Conservation (phyloP, 2,113 vertebrate species). For the Leptobrachium ailaonicum region DNA sequence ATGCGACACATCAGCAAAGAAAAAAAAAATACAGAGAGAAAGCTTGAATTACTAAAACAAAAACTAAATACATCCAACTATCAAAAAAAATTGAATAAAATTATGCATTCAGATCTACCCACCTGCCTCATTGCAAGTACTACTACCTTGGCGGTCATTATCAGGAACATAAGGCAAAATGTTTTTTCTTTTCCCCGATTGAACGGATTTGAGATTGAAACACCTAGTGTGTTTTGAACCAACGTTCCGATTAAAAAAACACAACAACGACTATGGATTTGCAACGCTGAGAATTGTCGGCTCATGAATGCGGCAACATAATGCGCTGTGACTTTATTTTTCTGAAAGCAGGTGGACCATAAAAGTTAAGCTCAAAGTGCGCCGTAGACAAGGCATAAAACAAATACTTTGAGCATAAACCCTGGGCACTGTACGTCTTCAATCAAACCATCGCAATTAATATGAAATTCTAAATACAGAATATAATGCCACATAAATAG, state of each 20-base stretch:
- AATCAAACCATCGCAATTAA: slow-evolving; percentile 75
- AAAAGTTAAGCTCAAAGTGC: slow-evolving; percentile 52
- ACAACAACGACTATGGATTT: slow-evolving; percentile 16
- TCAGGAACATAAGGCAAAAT: background rate
- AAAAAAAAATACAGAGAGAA: no score
- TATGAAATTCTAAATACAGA: slow-evolving; percentile 82
- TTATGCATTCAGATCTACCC: no score
- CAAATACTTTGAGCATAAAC: slow-evolving; percentile 66
- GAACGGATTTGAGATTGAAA: background rate
- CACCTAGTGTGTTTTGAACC: slow-evolving; percentile 1
- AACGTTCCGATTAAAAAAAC: slow-evolving; percentile 12
- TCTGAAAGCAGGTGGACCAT: slow-evolving; percentile 49
- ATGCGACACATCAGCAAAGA: no score
- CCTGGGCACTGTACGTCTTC: slow-evolving; percentile 62
- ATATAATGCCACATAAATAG: slow-evolving; percentile 83
- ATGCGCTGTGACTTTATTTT: slow-evolving; percentile 49
- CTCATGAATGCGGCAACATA: slow-evolving; percentile 32
- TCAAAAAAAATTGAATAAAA: no score
- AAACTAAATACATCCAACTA: no score
- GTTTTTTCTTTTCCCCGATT: background rate
- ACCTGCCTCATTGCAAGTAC: background rate
- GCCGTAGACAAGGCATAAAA: slow-evolving; percentile 59
- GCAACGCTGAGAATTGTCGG: slow-evolving; percentile 29
- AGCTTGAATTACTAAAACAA: no score
- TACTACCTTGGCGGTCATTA: background rate